phyloP scores from a whole-genome alignment of 2,797 vertebrate species.

The Distichodus sexfasciatus region DNA sequence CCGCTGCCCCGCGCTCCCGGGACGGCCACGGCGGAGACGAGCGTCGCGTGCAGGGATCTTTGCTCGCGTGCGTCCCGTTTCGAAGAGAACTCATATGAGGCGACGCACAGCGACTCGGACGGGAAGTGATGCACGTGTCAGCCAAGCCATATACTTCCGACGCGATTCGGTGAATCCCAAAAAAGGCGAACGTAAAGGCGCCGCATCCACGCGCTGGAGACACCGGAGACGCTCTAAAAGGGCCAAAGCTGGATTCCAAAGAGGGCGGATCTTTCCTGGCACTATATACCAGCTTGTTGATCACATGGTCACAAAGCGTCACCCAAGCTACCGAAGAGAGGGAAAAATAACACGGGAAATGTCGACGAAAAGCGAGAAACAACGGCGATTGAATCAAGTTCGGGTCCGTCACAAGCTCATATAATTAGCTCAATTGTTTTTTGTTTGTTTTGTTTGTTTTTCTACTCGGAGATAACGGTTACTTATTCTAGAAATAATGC shows the following conservation, averaged over 20 bases:
- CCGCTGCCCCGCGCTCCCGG: constrained; percentile 51
- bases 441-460: too few relatives aligned
- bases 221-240: constrained; percentile 61
- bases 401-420: too few relatives aligned
- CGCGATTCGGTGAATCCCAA: constrained; percentile 20
- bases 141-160: constrained; percentile 67
- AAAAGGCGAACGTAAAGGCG: constrained; percentile 16
- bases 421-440: too few relatives aligned
- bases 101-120: constrained; percentile 36
- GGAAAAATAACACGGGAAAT: constrained; percentile 56
- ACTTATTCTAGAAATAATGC: constrained; percentile 42
- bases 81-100: neutral
- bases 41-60: neutral
- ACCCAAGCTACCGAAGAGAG: constrained; percentile 55
- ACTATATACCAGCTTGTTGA: constrained; percentile 74
- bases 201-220: constrained; percentile 50
- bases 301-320: constrained; percentile 83
- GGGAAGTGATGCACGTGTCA: constrained; percentile 52
- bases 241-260: constrained; percentile 75
- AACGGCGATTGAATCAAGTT: constrained; percentile 43
- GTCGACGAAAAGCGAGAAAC: constrained; percentile 43
- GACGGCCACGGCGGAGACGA: constrained; percentile 52
- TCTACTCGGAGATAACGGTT: too few relatives aligned
- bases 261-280: constrained; percentile 78
- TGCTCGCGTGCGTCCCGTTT: neutral